Conservation (phyloP, 2,797 vertebrate genomes). For the Staurois parvus region DNA sequence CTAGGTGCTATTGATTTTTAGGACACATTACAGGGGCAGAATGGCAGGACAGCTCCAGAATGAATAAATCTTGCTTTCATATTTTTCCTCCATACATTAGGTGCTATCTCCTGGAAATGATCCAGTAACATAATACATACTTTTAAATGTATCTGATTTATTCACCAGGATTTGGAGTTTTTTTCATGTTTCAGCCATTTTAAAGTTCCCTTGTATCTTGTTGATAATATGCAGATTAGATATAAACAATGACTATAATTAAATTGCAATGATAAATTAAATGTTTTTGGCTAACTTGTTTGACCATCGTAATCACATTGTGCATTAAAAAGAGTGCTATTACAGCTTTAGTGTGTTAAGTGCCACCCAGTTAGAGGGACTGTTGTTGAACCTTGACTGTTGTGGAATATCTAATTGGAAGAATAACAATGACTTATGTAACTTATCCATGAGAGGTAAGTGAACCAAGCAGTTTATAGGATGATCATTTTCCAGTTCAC, state of each 20-base stretch:
- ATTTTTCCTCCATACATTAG: slow-evolving; percentile 44
- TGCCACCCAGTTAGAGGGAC: too few relatives aligned
- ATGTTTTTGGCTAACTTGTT: too few relatives aligned
- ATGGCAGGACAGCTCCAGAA: slow-evolving; percentile 41
- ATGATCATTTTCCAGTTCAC: too few relatives aligned
- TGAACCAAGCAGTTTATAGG: too few relatives aligned
- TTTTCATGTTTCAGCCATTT: background rate
- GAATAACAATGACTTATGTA: too few relatives aligned
- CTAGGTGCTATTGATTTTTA: slow-evolving; percentile 51
- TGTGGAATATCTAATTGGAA: too few relatives aligned
- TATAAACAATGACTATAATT: background rate
- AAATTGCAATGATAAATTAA: too few relatives aligned
- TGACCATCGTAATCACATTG: too few relatives aligned
- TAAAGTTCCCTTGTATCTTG: background rate
- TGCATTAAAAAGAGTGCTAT: too few relatives aligned
- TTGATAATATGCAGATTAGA: slow-evolving; percentile 17
- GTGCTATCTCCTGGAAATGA: slow-evolving; percentile 36
- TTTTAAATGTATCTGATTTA: slow-evolving; percentile 1
- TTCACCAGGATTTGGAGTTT: background rate
- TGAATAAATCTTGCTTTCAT: slow-evolving; percentile 41
- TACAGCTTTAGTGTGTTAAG: too few relatives aligned
- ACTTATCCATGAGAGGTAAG: too few relatives aligned
- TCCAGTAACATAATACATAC: slow-evolving; percentile 7
- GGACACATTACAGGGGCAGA: slow-evolving; percentile 45
- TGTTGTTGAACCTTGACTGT: too few relatives aligned